Base-by-base conservation (phyloP, 2,113 vertebrate genomes). In the Hucho hucho region DNA sequence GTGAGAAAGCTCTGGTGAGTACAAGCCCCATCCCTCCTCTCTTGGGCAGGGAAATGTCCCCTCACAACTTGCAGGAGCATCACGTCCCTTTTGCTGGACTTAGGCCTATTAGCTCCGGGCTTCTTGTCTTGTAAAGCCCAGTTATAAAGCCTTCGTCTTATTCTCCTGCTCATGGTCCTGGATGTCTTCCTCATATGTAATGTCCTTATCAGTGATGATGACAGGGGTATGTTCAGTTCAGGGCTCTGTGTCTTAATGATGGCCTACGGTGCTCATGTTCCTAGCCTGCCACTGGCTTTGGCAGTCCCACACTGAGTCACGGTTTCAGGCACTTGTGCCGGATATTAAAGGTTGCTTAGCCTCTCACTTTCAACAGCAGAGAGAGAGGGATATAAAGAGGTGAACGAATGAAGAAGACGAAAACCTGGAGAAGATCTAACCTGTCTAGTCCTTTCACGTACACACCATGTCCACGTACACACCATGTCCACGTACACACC, bases 1-100 rank as follows among this genome's bases (percentile, higher is more conserved):
- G 89, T 46, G 87, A 92, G 76, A 89, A 85, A 83, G 82, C 89
- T 87, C 85, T 90, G 91, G 91, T 93, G 78, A 93, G 91, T 89
- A 7, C 43, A 28, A 20, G 28, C 61, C 49, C 3, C 16, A 5
- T 16, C 16, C 14, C 49, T 53, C 16, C 49, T 53, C 49, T 18
- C 49, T 53, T 53, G 14, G 3, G 13, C 49, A 53, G 49, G 14
- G 16, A 4, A 53, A 18, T 13, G 7, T 43, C 18, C n/a, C 18
- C n/a, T 25, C 22, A 49, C 24, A 26, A 20, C 37, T 43, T n/a
- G 58, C 18, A 58, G 53, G 37, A 22, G 32, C 49, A 53, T 16
- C 49, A 53, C 1, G 16, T 53, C 49, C 49, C 14, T 53, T 53
- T 53, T 43, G 37, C 49, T 53, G 14, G 49, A 13, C 14, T 53